Evolutionary conservation across 1,140 invertebrate species (phyloP), one percentile per base, ranked within the genome.

Genomic region (Conus ventricosus): DNA sequence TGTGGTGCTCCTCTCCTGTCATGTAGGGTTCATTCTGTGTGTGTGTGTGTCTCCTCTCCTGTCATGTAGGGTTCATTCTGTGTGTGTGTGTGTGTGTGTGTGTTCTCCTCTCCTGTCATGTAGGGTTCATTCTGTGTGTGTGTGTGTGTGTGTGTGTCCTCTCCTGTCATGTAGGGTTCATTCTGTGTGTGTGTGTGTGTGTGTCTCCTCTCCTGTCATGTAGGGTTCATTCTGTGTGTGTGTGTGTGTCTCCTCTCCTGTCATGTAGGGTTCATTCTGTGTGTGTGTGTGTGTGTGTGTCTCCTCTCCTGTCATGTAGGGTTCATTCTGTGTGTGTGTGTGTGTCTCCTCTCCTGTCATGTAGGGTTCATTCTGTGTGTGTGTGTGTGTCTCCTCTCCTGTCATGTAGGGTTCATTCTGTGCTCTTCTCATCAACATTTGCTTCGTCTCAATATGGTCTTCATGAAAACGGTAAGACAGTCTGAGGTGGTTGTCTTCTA

Each of bases 261-360:
- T 39, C 39, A 7, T 75, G 67, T 4, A 20, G 7, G n/a, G 7
- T 20, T 75, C 13, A n/a, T n/a, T n/a, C n/a, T n/a, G n/a, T n/a
- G n/a, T n/a, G n/a, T n/a, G n/a, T n/a, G n/a, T n/a, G n/a, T 75
- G 67, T 75, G 67, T 23, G 20, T n/a, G 67, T 75, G 67, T n/a
- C n/a, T n/a, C n/a, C n/a, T n/a, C n/a, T n/a, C n/a, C n/a, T n/a
- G n/a, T n/a, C n/a, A n/a, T n/a, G n/a, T n/a, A n/a, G n/a, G n/a
- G n/a, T n/a, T n/a, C n/a, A n/a, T n/a, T n/a, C n/a, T 75, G 67
- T 75, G 67, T 75, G 67, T 23, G 67, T 75, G 67, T 75, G 67
- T 75, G 67, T 75, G 67, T 20, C n/a, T n/a, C n/a, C n/a, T n/a
- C n/a, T n/a, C n/a, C n/a, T n/a, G n/a, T n/a, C n/a, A n/a, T n/a